Evolutionary conservation across 2,113 vertebrate species (phyloP).

Genomic region (Lampris incognitus): DNA sequence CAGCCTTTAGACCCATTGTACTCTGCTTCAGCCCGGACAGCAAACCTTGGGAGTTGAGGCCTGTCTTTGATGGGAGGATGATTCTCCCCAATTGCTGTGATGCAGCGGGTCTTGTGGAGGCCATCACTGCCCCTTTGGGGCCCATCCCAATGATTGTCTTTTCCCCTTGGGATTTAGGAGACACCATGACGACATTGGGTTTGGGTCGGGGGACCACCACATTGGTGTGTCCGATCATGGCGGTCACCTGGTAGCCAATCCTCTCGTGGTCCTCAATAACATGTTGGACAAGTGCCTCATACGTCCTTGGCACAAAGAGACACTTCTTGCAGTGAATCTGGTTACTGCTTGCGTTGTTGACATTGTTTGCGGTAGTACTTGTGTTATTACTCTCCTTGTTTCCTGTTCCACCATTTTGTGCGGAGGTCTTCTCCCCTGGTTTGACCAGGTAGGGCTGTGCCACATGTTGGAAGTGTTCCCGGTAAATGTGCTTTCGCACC

Average conservation of each 20-base stretch:
- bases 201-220: conserved; percentile 95
- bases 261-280: conserved; percentile 98
- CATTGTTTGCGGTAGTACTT: conserved; percentile 24
- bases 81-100: conserved; percentile 91
- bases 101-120: conserved; percentile 84
- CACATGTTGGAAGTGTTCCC: conserved; percentile 99
- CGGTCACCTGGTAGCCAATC: conserved; percentile 97
- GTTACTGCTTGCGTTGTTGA: conserved; percentile 77
- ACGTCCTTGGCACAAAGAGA: conserved; percentile 96
- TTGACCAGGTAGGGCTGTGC: conserved; percentile 95
- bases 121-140: conserved; percentile 89
- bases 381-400: conserved; percentile 77
- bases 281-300: conserved; percentile 96
- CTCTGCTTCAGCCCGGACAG: conserved; percentile 91
- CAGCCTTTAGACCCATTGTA: conserved; percentile 87
- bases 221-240: conserved; percentile 98
- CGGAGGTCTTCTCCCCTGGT: conserved; percentile 87
- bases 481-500: conserved; percentile 99
- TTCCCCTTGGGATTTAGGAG: conserved; percentile 89
- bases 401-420: conserved; percentile 69
- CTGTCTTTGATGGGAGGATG: conserved; percentile 89
- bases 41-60: conserved; percentile 87
- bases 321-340: conserved; percentile 97
- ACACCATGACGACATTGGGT: conserved; percentile 88
- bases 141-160: conserved; percentile 91